Evolutionary conservation across 2,113 vertebrate species (phyloP), one percentile per base, ranked within the genome.

Genomic region (Riparia riparia): DNA sequence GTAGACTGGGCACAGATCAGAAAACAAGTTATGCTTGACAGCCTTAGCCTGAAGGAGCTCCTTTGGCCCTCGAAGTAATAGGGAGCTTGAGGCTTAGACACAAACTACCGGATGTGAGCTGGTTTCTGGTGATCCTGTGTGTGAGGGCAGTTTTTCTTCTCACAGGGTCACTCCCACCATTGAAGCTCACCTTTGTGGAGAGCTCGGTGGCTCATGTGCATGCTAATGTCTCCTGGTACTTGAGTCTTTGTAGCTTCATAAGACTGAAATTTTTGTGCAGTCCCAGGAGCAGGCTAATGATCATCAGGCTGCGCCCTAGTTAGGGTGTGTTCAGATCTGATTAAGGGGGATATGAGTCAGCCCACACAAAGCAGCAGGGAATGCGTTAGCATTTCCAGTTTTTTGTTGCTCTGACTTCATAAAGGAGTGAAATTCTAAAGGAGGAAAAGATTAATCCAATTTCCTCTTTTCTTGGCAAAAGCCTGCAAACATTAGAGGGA

Each of bases 301-400:
- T 84, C 56, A 28, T 64, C 65, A 66, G 56, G 21, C 57, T 53
- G 10, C 31, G 10, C 45, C 50, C 66, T 86, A 18, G 45, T 82
- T 88, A 88, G 92, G 92, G 90, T 80, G 92, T 96, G 90, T 92
- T 92, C 3, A 0, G 25, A 25, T 88, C 88, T 93, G 89, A 66
- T 68, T 60, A 73, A 88, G 26, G 61, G 85, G 94, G 90, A 94
- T 88, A 39, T 97, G 95, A 95, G 63, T 97, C 95, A 96, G 45
- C 60, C 57, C 84, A 50, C 50, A 58, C 71, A 65, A 93, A 82
- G 56, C 45, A 85, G 17, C 49, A 39, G 69, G 57, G 69, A 82
- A 72, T 90, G 53, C 81, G 95, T 82, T 2, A 72, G 85, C 25
- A 53, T 93, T 96, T 92, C 88, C 79, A 84, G 18, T 45, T 89